Percentiles rank a stretch among this genome's conserved stretches.
phyloP scores from a whole-genome alignment of 2,113 vertebrate species.

The Atlantisia rogersi region DNA sequence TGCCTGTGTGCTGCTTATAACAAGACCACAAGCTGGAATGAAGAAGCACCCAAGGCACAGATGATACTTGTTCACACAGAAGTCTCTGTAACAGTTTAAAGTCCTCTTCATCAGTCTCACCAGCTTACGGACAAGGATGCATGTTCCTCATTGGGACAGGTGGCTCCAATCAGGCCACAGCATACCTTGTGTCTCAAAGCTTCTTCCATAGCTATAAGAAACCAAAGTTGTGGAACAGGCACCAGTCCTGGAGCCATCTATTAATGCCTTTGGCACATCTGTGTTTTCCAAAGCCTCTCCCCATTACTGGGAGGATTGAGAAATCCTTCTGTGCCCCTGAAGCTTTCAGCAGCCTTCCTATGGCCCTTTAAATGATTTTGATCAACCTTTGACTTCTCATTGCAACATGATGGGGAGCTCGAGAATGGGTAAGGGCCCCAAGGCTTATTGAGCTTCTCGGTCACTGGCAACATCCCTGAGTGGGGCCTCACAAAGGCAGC shows the following conservation, averaged over 20 bases:
- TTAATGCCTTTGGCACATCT: neutral
- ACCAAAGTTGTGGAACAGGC: neutral
- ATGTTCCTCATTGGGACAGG: neutral
- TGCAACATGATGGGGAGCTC: neutral
- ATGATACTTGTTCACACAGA: neutral
- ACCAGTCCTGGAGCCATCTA: neutral
- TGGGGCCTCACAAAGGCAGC: neutral
- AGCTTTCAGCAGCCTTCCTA: neutral
- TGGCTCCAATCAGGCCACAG: neutral
- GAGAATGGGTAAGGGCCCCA: neutral
- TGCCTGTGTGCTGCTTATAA: neutral
- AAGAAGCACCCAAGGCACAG: neutral
- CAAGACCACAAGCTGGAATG: neutral
- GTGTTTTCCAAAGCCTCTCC: neutral
- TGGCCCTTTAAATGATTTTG: neutral
- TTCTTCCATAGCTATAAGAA: neutral
- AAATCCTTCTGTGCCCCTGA: neutral
- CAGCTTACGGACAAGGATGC: neutral
- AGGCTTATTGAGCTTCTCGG: neutral
- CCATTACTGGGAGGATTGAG: neutral
- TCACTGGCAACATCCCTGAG: neutral
- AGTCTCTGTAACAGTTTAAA: neutral
- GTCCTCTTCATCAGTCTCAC: neutral
- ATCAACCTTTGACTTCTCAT: neutral
- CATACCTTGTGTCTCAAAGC: neutral